Conservation (phyloP, 2,888 invertebrate genomes). For the Chrysotoxum bicinctum region DNA sequence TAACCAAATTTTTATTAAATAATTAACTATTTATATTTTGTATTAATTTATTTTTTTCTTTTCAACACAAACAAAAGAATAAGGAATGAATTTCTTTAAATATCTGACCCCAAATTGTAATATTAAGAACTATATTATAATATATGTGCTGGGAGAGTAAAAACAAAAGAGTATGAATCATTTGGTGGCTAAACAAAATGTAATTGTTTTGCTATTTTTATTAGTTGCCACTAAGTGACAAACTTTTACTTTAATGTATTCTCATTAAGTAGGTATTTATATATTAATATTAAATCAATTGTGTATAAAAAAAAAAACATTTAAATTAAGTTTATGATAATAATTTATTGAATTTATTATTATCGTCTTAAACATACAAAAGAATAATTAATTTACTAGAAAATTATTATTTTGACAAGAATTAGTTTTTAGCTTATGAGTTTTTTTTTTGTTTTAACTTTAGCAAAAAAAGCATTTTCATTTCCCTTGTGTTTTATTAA, state of each 20-base stretch:
- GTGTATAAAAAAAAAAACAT: conserved; percentile 40
- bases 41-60: conserved; percentile 44
- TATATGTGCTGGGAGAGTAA: conserved; percentile 23
- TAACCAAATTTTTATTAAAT: conserved; percentile 25
- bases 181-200: conserved; percentile 59
- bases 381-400: conserved; percentile 30
- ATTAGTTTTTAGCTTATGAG: conserved; percentile 21
- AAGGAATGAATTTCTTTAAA: background rate
- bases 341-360: conserved; percentile 72
- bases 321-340: conserved; percentile 50
- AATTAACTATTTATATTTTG: conserved; percentile 47
- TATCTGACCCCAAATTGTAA: background rate
- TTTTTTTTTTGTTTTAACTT: background rate
- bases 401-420: conserved; percentile 35
- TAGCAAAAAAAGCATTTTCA: conserved; percentile 1
- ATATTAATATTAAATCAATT: conserved; percentile 23
- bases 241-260: conserved; percentile 27
- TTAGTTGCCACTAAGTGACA: conserved; percentile 16
- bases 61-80: conserved; percentile 1
- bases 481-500: conserved; percentile 31
- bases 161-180: conserved; percentile 57
- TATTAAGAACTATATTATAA: conserved; percentile 26
- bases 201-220: conserved; percentile 17
- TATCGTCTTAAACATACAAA: conserved; percentile 12
- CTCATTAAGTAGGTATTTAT: conserved; percentile 33